Base-by-base conservation (phyloP, 2,888 invertebrate species). In the Spilarctia lutea region DNA sequence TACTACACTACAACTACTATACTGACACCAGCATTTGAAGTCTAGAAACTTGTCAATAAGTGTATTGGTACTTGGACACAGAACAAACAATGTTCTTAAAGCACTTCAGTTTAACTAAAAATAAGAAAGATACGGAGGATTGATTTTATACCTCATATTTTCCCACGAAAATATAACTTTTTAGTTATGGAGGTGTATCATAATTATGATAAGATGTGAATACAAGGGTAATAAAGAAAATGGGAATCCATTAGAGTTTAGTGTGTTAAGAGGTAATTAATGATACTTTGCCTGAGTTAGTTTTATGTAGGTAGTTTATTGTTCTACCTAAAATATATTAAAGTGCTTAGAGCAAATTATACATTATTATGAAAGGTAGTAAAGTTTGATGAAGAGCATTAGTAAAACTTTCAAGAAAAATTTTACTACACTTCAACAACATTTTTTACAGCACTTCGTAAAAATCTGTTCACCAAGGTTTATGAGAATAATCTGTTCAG, bases 401-500 rank as follows among this genome's bases (percentile, higher is more conserved):
- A 73, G 45, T 75, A 68, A 78, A 78, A 75, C 60, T 74, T 65
- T 79, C 75, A 75, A 68, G 45, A 68, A 71, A 73, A 73, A 35
- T 73, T 79, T 83, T 79, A 79, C 56, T n/a, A 60, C 27, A 79
- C 79, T 81, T 82, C 80, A 79, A 83, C 80, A 68, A 75, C 78
- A 82, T 84, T 82, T 81, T 81, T 72, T 79, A 78, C 71, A 76
- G 73, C 74, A 72, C 65, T 79, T 82, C 79, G 79, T 79, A 87
- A 84, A 76, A 86, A 83, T 83, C 72, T 87, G 77, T 86, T 88
- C 86, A 90, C 87, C 87, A 72, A 81, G 76, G 83, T 79, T 78
- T 78, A 85, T 85, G 77, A 82, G 81, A 86, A 88, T 89, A 85
- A 87, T 79, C 80, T 77, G 77, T 82, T 85, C 82, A 76, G 73